Evolutionary conservation across 2,113 vertebrate genomes (phyloP), one percentile per base, ranked within the genome.

Genomic region (Lepidiolamprologus cunningtoni): DNA sequence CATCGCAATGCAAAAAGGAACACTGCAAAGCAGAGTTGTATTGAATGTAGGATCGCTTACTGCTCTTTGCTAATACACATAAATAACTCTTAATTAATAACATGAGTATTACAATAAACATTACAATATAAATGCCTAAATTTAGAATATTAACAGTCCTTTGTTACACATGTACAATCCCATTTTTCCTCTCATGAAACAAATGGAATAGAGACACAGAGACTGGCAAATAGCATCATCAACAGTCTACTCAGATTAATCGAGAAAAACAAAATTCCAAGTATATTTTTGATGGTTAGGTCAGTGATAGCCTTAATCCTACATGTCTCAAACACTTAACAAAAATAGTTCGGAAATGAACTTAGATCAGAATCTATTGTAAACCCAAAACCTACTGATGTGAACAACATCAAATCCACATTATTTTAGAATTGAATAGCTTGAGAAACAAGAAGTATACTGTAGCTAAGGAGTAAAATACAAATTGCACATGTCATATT

Each of bases 81-180:
- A 83, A 88, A 92, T 94, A 89, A 95, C 87, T 82, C 86, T 93
- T 85, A 90, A 91, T 95, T 93, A 93, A 92, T 95, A 94, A 93
- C 91, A 94, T 95, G 92, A 87, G 89, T 96, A 94, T 95, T 93
- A 95, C 94, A 95, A 95, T 96, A 95, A 95, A 96, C 95, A 94
- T 95, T 94, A 95, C 94, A 95, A 95, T 96, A 96, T 95, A 96
- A 96, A 96, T 95, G 93, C 95, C 93, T 92, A 94, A 89, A 89
- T 95, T 95, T 95, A 71, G 93, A 94, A 91, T 96, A 96, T 95
- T 95, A 96, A 96, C 95, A 96, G 94, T 96, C 93, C 92, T 95
- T 96, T 94, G 93, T 95, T 95, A 96, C 95, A 96, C 94, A 96
- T 96, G 89, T 96, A 96, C 95, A 96, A 90, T 95, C 92, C 87